A percentile compares a stretch with the other conserved stretches of the same genome.
Conservation (phyloP, 2,888 invertebrate species). For the Brassicogethes aeneus region DNA sequence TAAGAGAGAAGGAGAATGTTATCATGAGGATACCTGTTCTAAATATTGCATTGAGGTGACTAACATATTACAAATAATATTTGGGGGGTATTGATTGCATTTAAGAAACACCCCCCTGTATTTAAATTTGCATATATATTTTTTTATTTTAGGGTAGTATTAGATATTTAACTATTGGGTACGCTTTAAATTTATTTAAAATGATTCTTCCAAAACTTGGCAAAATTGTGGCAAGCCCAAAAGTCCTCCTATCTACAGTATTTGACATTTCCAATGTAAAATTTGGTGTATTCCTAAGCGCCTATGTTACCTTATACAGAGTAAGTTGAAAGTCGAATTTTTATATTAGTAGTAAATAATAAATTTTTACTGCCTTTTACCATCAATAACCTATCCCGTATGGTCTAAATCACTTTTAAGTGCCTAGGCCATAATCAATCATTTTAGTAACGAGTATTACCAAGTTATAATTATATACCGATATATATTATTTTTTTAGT, state of each 20-base stretch:
- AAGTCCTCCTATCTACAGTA: conserved; percentile 13
- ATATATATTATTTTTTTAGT: conserved; percentile 24
- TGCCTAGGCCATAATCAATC: no score
- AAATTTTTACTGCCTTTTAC: no score
- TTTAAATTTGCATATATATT: conserved; percentile 2
- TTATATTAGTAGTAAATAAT: no score
- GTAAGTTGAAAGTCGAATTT: conserved; percentile 22
- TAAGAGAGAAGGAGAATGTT: conserved; percentile 3
- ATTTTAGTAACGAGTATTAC: no score
- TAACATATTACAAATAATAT: no score
- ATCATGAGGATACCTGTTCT: conserved; percentile 14
- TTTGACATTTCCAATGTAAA: conserved; percentile 22
- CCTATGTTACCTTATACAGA: conserved; percentile 27
- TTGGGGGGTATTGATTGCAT: no score
- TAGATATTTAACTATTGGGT: conserved; percentile 27
- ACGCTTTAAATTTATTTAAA: conserved; percentile 21
- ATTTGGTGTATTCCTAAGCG: conserved; percentile 29
- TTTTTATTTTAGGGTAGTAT: conserved; percentile 20
- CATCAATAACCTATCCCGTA: no score
- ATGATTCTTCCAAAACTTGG: conserved; percentile 18
- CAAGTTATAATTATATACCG: conserved; percentile 1
- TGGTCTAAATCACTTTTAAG: no score
- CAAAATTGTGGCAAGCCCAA: conserved; percentile 16
- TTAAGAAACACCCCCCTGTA: no score
- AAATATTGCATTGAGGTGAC: conserved; percentile 13